phyloP scores from a whole-genome alignment of 1,140 invertebrate genomes.

The Pseudomyrmex sp. region DNA sequence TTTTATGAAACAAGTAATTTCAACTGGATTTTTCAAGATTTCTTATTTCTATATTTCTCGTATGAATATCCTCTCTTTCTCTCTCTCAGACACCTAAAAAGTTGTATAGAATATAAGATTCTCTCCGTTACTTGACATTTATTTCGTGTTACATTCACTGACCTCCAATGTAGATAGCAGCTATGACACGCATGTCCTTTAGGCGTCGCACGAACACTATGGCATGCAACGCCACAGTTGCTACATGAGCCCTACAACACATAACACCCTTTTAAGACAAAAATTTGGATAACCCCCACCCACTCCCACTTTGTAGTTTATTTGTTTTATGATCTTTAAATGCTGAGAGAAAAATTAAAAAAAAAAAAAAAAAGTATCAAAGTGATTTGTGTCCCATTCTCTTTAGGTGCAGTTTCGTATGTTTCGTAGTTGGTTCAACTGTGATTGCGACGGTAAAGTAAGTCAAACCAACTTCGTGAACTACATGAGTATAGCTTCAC shows the following conservation, averaged over 20 bases:
- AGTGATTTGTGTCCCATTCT: not conserved
- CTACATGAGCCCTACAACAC: constrained; percentile 88
- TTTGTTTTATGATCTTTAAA: constrained; percentile 32
- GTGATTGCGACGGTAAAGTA: not conserved
- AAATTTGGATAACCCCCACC: constrained; percentile 69
- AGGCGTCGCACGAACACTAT: constrained; percentile 89
- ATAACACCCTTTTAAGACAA: constrained; percentile 84
- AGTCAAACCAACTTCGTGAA: constrained; percentile 35
- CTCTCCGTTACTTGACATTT: constrained; percentile 59
- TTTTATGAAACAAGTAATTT: too few species aligned
- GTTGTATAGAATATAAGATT: constrained; percentile 23
- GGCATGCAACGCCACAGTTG: constrained; percentile 92
- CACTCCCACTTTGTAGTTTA: constrained; percentile 60
- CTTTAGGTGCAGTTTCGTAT: not conserved
- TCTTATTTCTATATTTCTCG: constrained; percentile 1
- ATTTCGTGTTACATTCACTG: constrained; percentile 81
- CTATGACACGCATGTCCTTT: constrained; percentile 92
- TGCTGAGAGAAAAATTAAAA: constrained; percentile 25
- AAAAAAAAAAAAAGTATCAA: constrained; percentile 30
- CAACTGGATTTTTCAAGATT: not conserved
- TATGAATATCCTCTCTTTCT: constrained; percentile 58
- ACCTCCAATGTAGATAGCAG: constrained; percentile 93
- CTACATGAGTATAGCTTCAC: constrained; percentile 14
- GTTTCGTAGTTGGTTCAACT: constrained; percentile 1
- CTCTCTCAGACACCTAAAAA: constrained; percentile 17